These are phyloP conservation scores for Neodontobutis hainanensis DNA, from an alignment of 2,113 vertebrate species.

Conservation along the genomic window DNA sequence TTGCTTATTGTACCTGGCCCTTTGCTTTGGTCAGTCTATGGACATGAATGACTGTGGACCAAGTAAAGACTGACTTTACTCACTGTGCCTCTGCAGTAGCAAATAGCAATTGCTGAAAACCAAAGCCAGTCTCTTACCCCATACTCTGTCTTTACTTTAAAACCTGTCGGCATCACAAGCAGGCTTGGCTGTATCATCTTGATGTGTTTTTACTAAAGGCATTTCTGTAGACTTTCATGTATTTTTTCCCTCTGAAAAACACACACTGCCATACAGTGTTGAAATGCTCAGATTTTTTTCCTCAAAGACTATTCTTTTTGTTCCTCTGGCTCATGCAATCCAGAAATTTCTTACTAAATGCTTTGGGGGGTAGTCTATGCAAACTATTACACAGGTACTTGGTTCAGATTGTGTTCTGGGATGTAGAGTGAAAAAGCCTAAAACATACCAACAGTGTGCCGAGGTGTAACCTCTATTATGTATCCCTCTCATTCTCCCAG, in stretches of 20 bases:
- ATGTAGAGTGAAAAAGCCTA: not conserved
- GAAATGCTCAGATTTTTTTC: not conserved
- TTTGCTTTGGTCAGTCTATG: conserved; percentile 20
- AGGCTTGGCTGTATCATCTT: conserved; percentile 2
- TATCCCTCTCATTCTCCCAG: conserved; percentile 14
- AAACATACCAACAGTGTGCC: too few species aligned
- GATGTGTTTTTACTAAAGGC: not conserved
- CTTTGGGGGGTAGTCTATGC: not conserved
- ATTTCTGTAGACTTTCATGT: conserved; percentile 6
- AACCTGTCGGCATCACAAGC: conserved; percentile 16
- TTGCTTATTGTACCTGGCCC: conserved; percentile 30
- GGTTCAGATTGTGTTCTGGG: not conserved
- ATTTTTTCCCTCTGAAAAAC: not conserved
- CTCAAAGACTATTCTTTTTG: not conserved
- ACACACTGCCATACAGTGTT: not conserved
- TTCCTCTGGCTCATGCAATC: not conserved
- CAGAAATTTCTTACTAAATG: not conserved
- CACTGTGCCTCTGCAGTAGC: conserved; percentile 24
- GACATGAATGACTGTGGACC: conserved; percentile 18
- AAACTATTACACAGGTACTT: conserved; percentile 19
- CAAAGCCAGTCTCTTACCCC: conserved; percentile 36
- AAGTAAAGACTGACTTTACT: conserved; percentile 33
- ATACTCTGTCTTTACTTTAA: conserved; percentile 26
- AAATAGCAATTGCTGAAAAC: conserved; percentile 17
- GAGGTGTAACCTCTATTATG: not conserved